These are phyloP conservation scores for Ylistrum balloti DNA, from an alignment of 1,140 invertebrate species.

Conservation along the genomic window DNA sequence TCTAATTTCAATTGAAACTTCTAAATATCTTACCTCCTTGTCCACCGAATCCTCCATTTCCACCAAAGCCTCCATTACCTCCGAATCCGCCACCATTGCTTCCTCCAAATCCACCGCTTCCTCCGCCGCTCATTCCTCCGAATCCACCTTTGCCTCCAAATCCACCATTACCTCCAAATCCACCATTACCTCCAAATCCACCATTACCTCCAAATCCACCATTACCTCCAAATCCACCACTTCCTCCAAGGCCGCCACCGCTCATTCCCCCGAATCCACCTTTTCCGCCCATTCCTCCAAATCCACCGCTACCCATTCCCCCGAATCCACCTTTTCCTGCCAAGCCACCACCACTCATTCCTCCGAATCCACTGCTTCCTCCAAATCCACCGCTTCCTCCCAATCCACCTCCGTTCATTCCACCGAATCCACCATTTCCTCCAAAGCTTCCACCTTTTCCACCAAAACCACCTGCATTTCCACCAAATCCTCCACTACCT, in stretches of 20 bases:
- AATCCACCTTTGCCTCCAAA: not conserved
- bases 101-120: not conserved
- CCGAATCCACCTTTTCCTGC: not conserved
- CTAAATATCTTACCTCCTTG: too few relatives aligned
- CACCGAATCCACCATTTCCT: not conserved
- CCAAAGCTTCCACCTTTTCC: not conserved
- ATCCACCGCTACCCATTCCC: not conserved
- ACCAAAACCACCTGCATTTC: not conserved
- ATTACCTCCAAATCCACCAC: not conserved
- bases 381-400: not conserved
- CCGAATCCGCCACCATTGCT: conserved; percentile 8
- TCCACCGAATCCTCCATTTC: not conserved
- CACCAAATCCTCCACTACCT: not conserved
- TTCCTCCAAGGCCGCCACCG: not conserved
- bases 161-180: not conserved
- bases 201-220: not conserved
- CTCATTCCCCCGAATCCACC: not conserved
- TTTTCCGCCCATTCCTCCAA: not conserved
- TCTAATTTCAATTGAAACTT: too few relatives aligned
- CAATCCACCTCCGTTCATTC: not conserved
- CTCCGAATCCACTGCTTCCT: not conserved
- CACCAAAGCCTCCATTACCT: not conserved
- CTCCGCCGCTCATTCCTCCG: not conserved
- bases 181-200: not conserved
- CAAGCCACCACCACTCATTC: not conserved